Base-by-base conservation (phyloP, 2,888 invertebrate genomes). In the Hypsopygia costalis region DNA sequence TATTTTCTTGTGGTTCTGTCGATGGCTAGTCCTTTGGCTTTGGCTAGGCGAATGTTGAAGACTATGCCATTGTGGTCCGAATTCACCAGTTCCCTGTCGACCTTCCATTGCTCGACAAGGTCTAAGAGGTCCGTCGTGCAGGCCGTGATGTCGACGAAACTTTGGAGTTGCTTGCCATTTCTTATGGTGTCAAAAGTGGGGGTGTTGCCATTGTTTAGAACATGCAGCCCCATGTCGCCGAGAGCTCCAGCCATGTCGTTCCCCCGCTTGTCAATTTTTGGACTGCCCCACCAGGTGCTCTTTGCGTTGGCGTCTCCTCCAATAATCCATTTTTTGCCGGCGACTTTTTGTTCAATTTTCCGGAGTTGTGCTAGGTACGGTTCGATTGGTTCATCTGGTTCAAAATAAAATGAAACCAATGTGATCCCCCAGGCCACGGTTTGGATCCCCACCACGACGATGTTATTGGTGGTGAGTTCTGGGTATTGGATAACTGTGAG, bases 151-250 rank as follows among this genome's bases (percentile, higher is more conserved):
- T 61, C 61, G 0, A 62, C 55, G 7, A 25, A 25, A 35, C 58
- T 62, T 4, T 10, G 28, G 32, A 36, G 53, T 0, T 0, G 1
- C 16, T 21, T 43, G 0, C 34, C 32, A 0, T 52, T 49, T 12
- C 58, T 43, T 0, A 52, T 12, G 0, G 55, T 55, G 16, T 55
- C 44, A 34, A 58, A 63, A 0, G 61, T 60, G 0, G 63, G 60
- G 0, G 31, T 48, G 0, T 44, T 21, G 0, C 59, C 58, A 0
- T 8, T 30, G 39, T 65, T 63, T 0, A 62, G 43, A 5, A 58
- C 34, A 11, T 60, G 46, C 9, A 57, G 11, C n/a, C 29, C 30
- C 11, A 44, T 16, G 3, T 58, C 50, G 0, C 47, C 36, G 0
- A 58, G 20, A 3, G 39, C 5, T 0, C 40, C 42, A 0, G 33